Evolutionary conservation across 2,797 vertebrate species (phyloP).

Genomic region (Okamejei kenojei): DNA sequence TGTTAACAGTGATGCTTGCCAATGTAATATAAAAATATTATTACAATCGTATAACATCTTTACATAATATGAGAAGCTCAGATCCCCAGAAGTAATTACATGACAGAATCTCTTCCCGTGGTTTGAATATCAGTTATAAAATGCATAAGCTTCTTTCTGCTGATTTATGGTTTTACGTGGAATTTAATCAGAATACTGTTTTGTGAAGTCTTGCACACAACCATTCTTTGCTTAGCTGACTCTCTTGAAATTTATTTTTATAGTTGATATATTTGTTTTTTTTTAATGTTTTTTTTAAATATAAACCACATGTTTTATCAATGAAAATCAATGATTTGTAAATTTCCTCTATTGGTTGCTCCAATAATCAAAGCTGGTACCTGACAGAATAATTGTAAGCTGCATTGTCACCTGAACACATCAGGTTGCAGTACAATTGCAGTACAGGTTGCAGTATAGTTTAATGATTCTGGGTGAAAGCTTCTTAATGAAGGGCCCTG

Average conservation of each 20-base stretch:
- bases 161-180: neutral
- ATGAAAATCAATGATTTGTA: neutral
- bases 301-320: neutral
- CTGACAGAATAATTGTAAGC: neutral
- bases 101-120: neutral
- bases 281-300: neutral
- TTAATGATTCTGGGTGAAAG: neutral
- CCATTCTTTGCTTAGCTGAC: neutral
- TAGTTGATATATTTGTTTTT: neutral
- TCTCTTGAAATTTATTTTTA: neutral
- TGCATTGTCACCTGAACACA: neutral
- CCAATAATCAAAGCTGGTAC: neutral
- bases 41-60: neutral
- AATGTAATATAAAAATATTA: neutral
- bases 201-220: neutral
- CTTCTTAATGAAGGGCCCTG: neutral
- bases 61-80: neutral
- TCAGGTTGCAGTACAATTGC: neutral
- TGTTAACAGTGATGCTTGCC: neutral
- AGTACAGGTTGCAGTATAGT: neutral
- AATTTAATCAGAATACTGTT: neutral
- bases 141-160: neutral
- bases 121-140: conserved; percentile 26
- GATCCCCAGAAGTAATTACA: conserved; percentile 1
- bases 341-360: neutral